Evolutionary conservation across 2,113 vertebrate species (phyloP).

Genomic region (Corythornis madagascariensis): DNA sequence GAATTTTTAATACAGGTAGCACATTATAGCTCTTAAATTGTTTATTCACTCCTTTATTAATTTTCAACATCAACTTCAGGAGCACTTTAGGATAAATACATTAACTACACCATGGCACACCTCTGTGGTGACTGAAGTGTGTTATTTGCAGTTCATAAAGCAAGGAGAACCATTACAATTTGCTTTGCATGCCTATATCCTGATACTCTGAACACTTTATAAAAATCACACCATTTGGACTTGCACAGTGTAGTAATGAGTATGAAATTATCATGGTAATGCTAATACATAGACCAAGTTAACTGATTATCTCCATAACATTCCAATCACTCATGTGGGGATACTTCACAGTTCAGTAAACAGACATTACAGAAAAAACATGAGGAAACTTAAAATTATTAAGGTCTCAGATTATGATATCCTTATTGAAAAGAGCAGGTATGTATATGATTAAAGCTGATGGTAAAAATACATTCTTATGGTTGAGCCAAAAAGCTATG

Average conservation of each 20-base stretch:
- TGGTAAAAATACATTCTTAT: neutral
- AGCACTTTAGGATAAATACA: neutral
- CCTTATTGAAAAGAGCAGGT: neutral
- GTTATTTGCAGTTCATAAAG: neutral
- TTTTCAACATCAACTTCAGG: neutral
- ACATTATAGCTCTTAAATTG: neutral
- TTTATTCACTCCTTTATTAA: neutral
- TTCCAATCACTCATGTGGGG: neutral
- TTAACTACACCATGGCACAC: neutral
- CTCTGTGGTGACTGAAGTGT: neutral
- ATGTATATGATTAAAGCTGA: neutral
- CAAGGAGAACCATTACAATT: neutral
- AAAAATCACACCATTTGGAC: neutral
- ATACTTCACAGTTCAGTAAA: neutral
- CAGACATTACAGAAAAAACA: neutral
- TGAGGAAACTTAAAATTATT: neutral
- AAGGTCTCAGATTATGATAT: neutral
- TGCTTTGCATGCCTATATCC: neutral
- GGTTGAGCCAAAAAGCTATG: slow-evolving; percentile 1
- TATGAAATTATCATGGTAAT: neutral
- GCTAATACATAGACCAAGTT: neutral
- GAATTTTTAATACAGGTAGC: neutral
- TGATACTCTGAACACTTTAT: neutral
- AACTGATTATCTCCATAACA: neutral
- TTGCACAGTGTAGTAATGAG: neutral